Evolutionary conservation across 2,888 invertebrate genomes (phyloP).

Genomic region (Mythimna lalbum): DNA sequence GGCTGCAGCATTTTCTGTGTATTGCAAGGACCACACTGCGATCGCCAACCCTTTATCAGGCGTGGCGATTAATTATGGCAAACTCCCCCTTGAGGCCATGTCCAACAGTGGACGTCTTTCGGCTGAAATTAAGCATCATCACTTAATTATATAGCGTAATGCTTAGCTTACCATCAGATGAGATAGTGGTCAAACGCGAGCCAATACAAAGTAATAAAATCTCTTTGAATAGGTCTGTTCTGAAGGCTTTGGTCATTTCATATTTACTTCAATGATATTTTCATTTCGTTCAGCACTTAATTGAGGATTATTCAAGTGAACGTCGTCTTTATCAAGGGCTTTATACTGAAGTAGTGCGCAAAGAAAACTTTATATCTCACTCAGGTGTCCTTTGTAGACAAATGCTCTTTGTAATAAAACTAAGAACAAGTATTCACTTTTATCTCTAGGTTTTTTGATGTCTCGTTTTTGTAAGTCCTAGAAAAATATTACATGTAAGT

Average conservation of each 20-base stretch:
- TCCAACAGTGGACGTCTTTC: too few relatives aligned
- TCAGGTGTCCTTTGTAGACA: slow-evolving; percentile 41
- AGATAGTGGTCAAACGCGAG: too few relatives aligned
- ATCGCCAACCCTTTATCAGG: too few relatives aligned
- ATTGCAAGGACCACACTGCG: too few relatives aligned
- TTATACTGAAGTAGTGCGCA: slow-evolving; percentile 4
- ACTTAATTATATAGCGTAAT: background rate
- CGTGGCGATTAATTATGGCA: too few relatives aligned
- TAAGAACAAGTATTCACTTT: slow-evolving; percentile 27
- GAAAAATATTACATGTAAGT: slow-evolving; percentile 32
- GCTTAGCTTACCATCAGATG: too few relatives aligned
- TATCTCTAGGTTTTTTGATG: slow-evolving; percentile 33
- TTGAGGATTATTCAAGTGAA: slow-evolving; percentile 9
- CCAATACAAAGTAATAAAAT: too few relatives aligned
- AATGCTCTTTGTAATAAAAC: slow-evolving; percentile 46
- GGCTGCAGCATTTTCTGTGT: too few relatives aligned
- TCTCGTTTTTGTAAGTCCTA: slow-evolving; percentile 22
- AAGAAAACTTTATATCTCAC: slow-evolving; percentile 29
- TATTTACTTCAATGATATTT: slow-evolving; percentile 4
- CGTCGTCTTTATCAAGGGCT: slow-evolving; percentile 7
- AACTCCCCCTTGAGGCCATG: too few relatives aligned
- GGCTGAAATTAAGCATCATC: too few relatives aligned
- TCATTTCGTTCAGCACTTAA: background rate
- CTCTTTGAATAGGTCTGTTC: background rate
- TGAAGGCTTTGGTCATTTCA: background rate